Base-by-base conservation (phyloP, 2,888 invertebrate genomes). In the Ophion costatus region DNA sequence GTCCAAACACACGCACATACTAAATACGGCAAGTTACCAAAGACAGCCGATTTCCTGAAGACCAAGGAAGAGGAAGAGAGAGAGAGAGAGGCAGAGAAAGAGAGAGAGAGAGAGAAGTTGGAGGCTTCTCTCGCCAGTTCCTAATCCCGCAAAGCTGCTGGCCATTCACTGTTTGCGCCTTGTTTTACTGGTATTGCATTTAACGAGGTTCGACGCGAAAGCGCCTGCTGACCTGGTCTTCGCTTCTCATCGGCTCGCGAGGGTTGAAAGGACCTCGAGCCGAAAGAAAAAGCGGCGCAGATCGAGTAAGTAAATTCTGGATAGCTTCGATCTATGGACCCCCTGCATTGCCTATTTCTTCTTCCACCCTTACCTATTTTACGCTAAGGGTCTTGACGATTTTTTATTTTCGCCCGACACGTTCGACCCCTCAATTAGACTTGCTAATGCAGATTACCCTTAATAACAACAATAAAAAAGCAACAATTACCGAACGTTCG, bases 181-280 rank as follows among this genome's bases (percentile, higher is more conserved):
- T 92, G 91, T 91, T 92, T 93, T 92, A 92, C 90, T 91, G 90
- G 90, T 92, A 92, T 92, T 90, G 90, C 91, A 91, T 92, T 92
- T 91, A 92, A 92, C 89, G 89, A 92, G 90, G 90, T 90, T 91
- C 88, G 71, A 85, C 85, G 83, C 73, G 69, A 85, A 86, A 87
- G 82, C 83, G 66, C 69, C 80, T 45, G 59, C 75, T 45, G 64
- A 63, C 61, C 59, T 45, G 63, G n/a, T 51, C 33, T 64, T 33
- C 51, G 14, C 4, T 63, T 74, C 42, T 69, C 57, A 42, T 14
- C 70, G 56, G 73, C 56, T 51, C 61, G 73, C 71, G 70, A 75
- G 80, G 74, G 71, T 67, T 38, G 71, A 57, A 80, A 24, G 63
- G 45, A 59, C 14, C 64, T 20, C 20, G 33, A 33, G 33, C 9